phyloP scores from a whole-genome alignment of 2,888 invertebrate genomes.

The Galeopsomyia nigrocyanea region DNA sequence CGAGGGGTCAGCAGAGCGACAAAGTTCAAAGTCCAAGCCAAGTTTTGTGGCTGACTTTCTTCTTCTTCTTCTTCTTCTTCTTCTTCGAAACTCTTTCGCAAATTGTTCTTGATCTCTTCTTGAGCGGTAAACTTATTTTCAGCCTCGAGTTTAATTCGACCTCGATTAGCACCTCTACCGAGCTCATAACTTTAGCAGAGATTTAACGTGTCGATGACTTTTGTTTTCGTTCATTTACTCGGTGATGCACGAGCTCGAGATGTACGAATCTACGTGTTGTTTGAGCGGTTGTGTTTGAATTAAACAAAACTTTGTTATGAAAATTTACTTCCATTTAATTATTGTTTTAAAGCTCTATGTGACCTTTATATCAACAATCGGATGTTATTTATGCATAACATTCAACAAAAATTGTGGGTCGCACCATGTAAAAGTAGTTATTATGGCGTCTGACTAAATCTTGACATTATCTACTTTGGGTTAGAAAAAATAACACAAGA shows the following conservation, averaged over 20 bases:
- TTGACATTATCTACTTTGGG: no score
- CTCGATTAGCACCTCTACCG: slow-evolving; percentile 28
- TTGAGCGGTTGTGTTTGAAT: no score
- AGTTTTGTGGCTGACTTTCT: slow-evolving; percentile 55
- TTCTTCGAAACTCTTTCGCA: slow-evolving; percentile 35
- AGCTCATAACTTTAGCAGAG: neutral
- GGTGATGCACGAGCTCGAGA: neutral
- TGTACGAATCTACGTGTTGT: neutral
- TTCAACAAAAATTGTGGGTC: no score
- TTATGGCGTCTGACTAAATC: no score
- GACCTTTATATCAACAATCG: no score
- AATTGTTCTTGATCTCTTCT: slow-evolving; percentile 41
- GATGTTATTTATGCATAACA: no score
- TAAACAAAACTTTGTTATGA: no score
- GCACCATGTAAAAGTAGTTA: no score
- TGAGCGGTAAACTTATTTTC: slow-evolving; percentile 38
- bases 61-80: slow-evolving; percentile 13
- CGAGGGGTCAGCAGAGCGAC: slow-evolving; percentile 59
- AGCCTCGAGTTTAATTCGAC: slow-evolving; percentile 25
- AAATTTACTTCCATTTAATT: no score
- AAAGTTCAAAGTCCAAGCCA: slow-evolving; percentile 64
- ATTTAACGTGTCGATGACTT: slow-evolving; percentile 28
- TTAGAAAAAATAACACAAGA: no score
- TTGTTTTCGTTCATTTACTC: slow-evolving; percentile 12
- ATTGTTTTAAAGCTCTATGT: no score